A percentile compares a stretch with the other conserved stretches of the same genome.
These are phyloP conservation scores for Phalacrocorax pelagicus DNA, from an alignment of 2,113 vertebrate species.

Conservation along the genomic window DNA sequence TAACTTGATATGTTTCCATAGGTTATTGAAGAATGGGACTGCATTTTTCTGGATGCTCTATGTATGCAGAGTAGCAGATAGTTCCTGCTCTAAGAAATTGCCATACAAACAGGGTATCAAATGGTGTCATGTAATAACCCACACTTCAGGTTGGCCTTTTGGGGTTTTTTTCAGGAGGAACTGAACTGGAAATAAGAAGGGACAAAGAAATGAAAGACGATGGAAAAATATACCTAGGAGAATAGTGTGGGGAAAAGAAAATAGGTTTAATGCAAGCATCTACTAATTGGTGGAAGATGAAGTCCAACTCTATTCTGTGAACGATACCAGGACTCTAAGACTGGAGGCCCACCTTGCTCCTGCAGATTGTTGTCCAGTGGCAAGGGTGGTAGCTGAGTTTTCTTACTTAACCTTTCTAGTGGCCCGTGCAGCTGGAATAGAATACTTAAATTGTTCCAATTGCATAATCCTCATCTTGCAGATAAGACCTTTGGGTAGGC, in stretches of 20 bases:
- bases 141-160: neutral
- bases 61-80: neutral
- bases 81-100: neutral
- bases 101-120: rapidly evolving
- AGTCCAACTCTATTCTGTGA: neutral
- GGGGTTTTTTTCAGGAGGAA: neutral
- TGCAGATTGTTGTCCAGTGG: neutral
- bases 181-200: neutral
- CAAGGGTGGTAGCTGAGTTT: neutral
- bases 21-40: neutral
- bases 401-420: neutral
- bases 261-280: neutral
- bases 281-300: neutral
- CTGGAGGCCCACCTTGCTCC: neutral
- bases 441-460: neutral
- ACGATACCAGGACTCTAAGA: too few species aligned
- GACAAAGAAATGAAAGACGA: neutral
- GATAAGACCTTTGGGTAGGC: neutral
- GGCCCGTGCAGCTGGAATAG: neutral
- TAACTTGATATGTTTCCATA: neutral
- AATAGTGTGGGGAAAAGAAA: neutral
- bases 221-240: neutral
- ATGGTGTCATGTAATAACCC: rapidly evolving
- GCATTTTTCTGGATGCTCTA: neutral
- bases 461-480: neutral